Base-by-base conservation (phyloP, 2,113 vertebrate species). In the Mellivora capensis region DNA sequence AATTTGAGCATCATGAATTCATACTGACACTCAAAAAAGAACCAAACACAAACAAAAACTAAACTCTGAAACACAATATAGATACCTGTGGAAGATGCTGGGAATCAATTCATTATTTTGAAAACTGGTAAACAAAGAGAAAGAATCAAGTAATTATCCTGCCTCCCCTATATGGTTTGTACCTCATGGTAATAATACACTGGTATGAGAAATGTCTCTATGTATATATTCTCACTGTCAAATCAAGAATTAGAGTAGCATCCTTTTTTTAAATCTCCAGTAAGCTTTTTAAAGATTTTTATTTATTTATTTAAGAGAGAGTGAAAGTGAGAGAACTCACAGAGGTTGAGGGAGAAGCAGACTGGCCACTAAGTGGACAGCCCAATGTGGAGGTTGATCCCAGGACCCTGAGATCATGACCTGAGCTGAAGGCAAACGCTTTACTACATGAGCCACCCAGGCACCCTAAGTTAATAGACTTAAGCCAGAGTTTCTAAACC, bases 91-190 rank as follows among this genome's bases (percentile, higher is more conserved):
- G 47, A 96, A 29, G 61, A 96, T 87, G 13, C n/a, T 74, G 39
- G 54, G n/a, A 64, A 97, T 87, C 52, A 93, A 67, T 71, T 74
- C 23, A 52, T 82, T 91, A 84, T n/a, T 79, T 93, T 96, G 42
- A 86, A 85, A 92, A 92, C 29, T 59, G 77, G 61, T 87, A 95
- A 93, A 77, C 59, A 87, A 39, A 87, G 20, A 37, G 18, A 90
- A 95, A 74, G 9, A 92, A 87, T 62, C 71, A 84, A 93, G 74
- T 57, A 96, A 76, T 81, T n/a, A 91, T 57, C 31, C 44, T 91
- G 64, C 12, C 80, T 91, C 54, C 80, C n/a, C 91, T 72, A 20
- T 8, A 85, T 17, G 31, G 74, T 59, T 72, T 59, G 13, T 80
- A 84, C 13, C 10, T 85, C 29, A 76, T 9, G 23, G 47, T 7